These are phyloP conservation scores for Acutogordius australiensis DNA, from an alignment of 2,888 invertebrate species.

Conservation along the genomic window DNA sequence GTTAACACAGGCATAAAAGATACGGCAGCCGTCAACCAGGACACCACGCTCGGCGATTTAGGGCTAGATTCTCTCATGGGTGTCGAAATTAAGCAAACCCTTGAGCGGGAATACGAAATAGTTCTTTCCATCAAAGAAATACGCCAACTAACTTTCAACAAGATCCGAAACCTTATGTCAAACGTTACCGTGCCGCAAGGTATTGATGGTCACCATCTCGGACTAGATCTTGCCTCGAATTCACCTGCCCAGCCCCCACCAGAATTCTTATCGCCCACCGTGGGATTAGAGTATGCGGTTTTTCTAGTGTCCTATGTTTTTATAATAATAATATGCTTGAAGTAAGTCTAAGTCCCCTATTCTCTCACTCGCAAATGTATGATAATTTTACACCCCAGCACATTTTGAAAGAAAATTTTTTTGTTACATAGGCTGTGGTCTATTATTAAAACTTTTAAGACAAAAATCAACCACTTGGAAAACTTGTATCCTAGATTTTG, in stretches of 20 bases:
- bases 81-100: slow-evolving; percentile 56
- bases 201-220: neutral
- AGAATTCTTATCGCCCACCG: neutral
- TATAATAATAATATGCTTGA: too few species aligned
- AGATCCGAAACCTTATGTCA: neutral
- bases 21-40: slow-evolving; percentile 40
- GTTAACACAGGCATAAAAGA: slow-evolving; percentile 54
- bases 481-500: too few species aligned
- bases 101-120: slow-evolving; percentile 41
- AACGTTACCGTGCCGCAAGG: too few species aligned
- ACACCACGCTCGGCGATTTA: slow-evolving; percentile 55
- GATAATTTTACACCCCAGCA: too few species aligned
- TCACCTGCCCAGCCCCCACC: neutral
- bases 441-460: neutral
- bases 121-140: slow-evolving; percentile 67
- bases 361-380: too few species aligned
- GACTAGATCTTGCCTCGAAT: neutral
- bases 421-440: too few species aligned
- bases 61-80: slow-evolving; percentile 97
- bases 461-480: neutral
- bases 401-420: too few species aligned
- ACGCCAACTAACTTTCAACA: slow-evolving; percentile 27
- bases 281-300: neutral
- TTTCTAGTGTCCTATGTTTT: neutral
- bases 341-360: too few species aligned